Conservation (phyloP, 2,888 invertebrate species). For the Xanthia icteritia region DNA sequence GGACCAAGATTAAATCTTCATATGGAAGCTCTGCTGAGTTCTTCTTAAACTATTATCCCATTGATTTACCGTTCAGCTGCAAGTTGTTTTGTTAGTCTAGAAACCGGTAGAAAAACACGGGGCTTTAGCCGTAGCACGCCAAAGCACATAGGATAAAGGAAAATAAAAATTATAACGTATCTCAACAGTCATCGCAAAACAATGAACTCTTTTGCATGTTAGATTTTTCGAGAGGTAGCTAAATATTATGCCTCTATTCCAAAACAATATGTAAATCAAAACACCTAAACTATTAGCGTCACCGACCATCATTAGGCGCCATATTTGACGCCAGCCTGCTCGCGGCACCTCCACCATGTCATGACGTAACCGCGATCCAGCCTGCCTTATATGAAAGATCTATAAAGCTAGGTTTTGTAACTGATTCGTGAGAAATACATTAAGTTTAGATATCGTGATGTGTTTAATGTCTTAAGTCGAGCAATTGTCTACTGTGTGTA, state of each 20-base stretch:
- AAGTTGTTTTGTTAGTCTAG: not conserved
- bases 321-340: slow-evolving; percentile 39
- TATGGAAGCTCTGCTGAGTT: not conserved
- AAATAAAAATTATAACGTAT: no score
- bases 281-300: slow-evolving; percentile 8
- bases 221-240: not conserved
- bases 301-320: slow-evolving; percentile 3
- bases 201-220: slow-evolving; percentile 17
- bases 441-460: slow-evolving; percentile 60
- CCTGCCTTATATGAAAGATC: slow-evolving; percentile 28
- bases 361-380: slow-evolving; percentile 45
- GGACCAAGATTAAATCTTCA: no score
- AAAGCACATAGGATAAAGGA: not conserved
- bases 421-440: slow-evolving; percentile 58
- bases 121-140: not conserved
- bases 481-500: slow-evolving; percentile 57
- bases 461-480: slow-evolving; percentile 46
- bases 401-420: slow-evolving; percentile 56
- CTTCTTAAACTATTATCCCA: no score
- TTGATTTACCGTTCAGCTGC: not conserved
- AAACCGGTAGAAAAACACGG: no score
- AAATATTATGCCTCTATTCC: not conserved
- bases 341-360: not conserved
- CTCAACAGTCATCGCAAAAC: not conserved
- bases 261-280: slow-evolving; percentile 22